Conservation (phyloP, 2,113 vertebrate species). For the Struthio camelus region DNA sequence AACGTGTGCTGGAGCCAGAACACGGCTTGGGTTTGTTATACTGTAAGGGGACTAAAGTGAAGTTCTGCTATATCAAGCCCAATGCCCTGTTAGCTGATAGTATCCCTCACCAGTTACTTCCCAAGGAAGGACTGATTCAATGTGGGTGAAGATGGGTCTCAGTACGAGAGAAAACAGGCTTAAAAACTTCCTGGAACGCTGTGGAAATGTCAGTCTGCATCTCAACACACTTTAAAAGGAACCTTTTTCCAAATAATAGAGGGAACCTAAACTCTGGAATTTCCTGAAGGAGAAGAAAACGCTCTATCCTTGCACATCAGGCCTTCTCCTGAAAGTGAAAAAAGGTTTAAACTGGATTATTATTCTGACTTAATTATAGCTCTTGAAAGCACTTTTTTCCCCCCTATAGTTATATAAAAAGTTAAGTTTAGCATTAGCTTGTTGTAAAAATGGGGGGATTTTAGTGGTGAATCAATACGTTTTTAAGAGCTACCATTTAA, state of each 20-base stretch:
- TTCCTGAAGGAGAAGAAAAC: not conserved
- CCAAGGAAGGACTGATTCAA: not conserved
- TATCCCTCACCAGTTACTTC: not conserved
- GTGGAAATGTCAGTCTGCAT: not conserved
- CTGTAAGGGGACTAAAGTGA: not conserved
- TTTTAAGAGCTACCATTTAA: slow-evolving; percentile 17
- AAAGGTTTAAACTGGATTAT: not conserved
- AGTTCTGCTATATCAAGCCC: not conserved
- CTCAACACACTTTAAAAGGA: not conserved
- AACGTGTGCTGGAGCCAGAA: not conserved
- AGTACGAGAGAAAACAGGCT: not conserved
- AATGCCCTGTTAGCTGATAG: not conserved
- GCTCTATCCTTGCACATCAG: not conserved
- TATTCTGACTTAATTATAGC: not conserved
- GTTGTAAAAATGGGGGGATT: not conserved
- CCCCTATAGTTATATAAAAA: not conserved
- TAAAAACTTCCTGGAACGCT: not conserved
- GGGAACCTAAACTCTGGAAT: not conserved
- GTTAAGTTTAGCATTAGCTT: not conserved
- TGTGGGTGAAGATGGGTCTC: not conserved
- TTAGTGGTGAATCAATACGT: slow-evolving; percentile 6
- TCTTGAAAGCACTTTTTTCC: not conserved
- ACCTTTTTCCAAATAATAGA: not conserved
- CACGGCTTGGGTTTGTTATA: not conserved
- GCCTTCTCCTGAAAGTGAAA: not conserved